Base-by-base conservation (phyloP, 2,797 vertebrate species). In the Epinephelus awoara region DNA sequence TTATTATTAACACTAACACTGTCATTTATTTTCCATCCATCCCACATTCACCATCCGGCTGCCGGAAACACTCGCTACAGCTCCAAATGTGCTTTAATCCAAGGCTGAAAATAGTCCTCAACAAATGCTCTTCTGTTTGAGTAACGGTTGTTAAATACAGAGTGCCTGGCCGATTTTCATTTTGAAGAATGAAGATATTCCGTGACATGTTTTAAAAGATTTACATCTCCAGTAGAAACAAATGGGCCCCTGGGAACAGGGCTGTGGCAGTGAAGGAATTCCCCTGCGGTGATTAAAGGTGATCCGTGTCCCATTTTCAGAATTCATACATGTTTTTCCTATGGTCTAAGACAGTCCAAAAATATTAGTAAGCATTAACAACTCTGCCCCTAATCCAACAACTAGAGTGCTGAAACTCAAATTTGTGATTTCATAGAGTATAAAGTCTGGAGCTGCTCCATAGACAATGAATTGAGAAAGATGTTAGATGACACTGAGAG, bases 11-110 rank as follows among this genome's bases (percentile, higher is more conserved):
- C 29, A 64, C n/a, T 42, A n/a, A 7, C 8, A 58, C 1, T 54
- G 8, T 21, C 17, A 21, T 77, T 67, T 51, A 34, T 67, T 73
- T 70, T 59, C 1, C 47, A 40, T 52, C 15, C 8, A 3, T 69
- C 65, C 25, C 19, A 72, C 42, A 34, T 14, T 25, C 6, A 42
- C 18, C 21, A 0, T 46, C 51, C 46, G 25, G 46, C 69, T 47
- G 17, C 63, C 3, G 15, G 44, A 59, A 27, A 64, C 40, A 65
- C 7, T 50, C 17, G 38, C 17, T 27, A 17, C 17, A 72, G 13
- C 21, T 65, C 15, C 34, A 21, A 56, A 50, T 59, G 49, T 42
- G 49, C 40, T 15, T 50, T 55, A 40, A 29, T 49, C 40, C 0
- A 0, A 0, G 4, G 23, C 42, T 50, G 15, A 56, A 40, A 40